Conservation (phyloP, 2,888 invertebrate species). For the Rotaria socialis region DNA sequence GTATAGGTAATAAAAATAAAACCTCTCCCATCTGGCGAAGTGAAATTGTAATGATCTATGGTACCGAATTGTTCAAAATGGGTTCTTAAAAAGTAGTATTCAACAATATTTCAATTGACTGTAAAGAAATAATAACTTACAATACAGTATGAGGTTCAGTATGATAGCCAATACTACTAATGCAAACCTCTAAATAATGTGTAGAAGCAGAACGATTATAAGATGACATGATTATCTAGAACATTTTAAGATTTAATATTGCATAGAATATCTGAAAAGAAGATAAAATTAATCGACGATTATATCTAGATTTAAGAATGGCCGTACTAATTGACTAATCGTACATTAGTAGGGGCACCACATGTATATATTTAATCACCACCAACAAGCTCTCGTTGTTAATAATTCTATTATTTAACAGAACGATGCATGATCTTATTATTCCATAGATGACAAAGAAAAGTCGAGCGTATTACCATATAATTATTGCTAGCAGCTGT, state of each 20-base stretch:
- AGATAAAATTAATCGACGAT: neutral
- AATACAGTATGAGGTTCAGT: neutral
- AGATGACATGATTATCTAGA: neutral
- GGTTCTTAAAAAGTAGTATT: neutral
- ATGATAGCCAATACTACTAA: neutral
- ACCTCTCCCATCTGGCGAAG: neutral
- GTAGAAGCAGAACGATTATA: neutral
- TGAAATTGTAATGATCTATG: neutral
- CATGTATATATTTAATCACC: neutral
- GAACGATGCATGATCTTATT: too few species aligned
- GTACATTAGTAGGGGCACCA: neutral
- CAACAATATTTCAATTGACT: too few species aligned
- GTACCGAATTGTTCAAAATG: slow-evolving; percentile 1
- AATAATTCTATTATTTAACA: too few species aligned
- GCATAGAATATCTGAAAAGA: neutral
- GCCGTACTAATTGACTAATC: neutral
- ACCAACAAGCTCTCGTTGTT: too few species aligned
- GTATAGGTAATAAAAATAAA: neutral
- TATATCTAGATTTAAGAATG: too few species aligned
- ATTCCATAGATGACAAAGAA: too few species aligned
- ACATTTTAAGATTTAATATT: neutral
- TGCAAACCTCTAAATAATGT: neutral
- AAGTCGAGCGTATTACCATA: too few species aligned
- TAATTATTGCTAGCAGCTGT: too few species aligned
- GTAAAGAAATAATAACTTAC: neutral